Evolutionary conservation across 1,140 invertebrate genomes (phyloP).

Genomic region (Brachionus calyciflorus): DNA sequence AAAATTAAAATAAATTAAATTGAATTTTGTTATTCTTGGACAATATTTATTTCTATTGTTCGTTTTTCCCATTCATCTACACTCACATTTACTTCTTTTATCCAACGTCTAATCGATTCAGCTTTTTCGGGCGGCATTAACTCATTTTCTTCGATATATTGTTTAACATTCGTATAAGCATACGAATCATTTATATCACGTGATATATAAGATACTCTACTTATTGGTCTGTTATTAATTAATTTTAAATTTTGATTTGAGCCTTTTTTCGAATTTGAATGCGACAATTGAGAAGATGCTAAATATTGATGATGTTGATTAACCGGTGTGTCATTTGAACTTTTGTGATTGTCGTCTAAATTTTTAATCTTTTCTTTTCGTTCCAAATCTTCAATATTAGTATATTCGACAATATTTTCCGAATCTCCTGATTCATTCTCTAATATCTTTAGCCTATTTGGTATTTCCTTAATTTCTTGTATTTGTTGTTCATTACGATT

Average conservation of each 20-base stretch:
- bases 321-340: background rate
- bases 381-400: background rate
- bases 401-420: background rate
- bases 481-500: background rate
- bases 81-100: conserved; percentile 22
- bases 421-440: conserved; percentile 17
- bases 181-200: conserved; percentile 47
- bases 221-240: background rate
- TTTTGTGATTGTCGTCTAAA: background rate
- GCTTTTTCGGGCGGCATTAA: conserved; percentile 42
- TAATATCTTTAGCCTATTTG: background rate
- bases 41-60: conserved; percentile 36
- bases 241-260: conserved; percentile 3
- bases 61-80: conserved; percentile 36
- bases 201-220: background rate
- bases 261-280: conserved; percentile 1
- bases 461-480: background rate
- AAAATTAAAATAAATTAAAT: too few relatives aligned
- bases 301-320: too few relatives aligned
- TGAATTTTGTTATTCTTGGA: conserved; percentile 29
- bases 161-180: conserved; percentile 46
- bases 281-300: background rate
- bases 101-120: conserved; percentile 29
- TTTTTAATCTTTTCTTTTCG: background rate
- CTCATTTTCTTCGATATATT: conserved; percentile 48